phyloP scores from a whole-genome alignment of 2,113 vertebrate species.

The Hippocampus abdominalis region DNA sequence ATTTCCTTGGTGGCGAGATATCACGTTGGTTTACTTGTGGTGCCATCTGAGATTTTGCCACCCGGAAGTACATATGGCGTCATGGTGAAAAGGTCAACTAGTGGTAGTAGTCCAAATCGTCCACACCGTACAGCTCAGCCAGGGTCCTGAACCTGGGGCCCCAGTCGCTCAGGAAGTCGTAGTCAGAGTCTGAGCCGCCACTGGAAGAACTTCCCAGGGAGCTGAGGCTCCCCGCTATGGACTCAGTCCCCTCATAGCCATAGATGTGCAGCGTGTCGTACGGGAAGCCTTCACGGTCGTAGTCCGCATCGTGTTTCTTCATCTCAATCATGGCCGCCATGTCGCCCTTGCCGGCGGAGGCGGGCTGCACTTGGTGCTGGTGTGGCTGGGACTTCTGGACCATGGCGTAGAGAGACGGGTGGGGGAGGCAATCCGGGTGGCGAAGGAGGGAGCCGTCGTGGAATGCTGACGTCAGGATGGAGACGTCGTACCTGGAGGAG shows the following conservation, averaged over 20 bases:
- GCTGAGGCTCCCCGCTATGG: conserved; percentile 88
- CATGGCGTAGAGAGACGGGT: conserved; percentile 72
- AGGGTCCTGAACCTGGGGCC: conserved; percentile 92
- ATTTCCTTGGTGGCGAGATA: too few relatives aligned
- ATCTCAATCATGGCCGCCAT: conserved; percentile 93
- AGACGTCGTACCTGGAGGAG: conserved; percentile 82
- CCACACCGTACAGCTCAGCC: conserved; percentile 87
- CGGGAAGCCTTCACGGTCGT: conserved; percentile 82
- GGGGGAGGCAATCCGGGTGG: conserved; percentile 45
- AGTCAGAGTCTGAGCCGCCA: conserved; percentile 83
- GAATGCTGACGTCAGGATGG: conserved; percentile 85
- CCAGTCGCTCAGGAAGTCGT: conserved; percentile 94
- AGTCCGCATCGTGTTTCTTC: conserved; percentile 93
- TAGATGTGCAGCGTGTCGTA: conserved; percentile 96
- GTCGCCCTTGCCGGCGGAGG: conserved; percentile 75
- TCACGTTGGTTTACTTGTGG: neutral
- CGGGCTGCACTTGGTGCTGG: conserved; percentile 13
- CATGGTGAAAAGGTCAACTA: conserved; percentile 41
- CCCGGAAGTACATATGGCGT: neutral
- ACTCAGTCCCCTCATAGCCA: conserved; percentile 87
- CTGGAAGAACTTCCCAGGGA: conserved; percentile 83
- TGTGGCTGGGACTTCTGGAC: conserved; percentile 75
- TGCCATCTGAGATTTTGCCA: neutral
- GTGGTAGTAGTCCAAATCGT: conserved; percentile 62
- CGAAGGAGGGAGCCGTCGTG: conserved; percentile 67